Base-by-base conservation (phyloP, 2,888 invertebrate genomes). In the Cyrtodaria siliqua region DNA sequence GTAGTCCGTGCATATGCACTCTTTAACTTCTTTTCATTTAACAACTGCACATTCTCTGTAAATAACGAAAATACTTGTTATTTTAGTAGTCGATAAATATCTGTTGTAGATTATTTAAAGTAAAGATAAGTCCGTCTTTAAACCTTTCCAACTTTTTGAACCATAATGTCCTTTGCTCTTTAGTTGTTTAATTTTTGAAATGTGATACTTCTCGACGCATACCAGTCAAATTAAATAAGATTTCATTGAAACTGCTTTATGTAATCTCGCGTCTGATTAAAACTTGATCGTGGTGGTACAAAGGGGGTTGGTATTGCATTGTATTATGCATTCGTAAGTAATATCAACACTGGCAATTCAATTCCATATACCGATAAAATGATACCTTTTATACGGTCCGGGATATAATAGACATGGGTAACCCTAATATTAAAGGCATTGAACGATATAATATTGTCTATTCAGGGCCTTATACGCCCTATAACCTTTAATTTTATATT, bases 381-480 rank as follows among this genome's bases (percentile, higher is more conserved):
- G 70, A 75, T 70, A 75, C 44, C 56, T 56, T 67, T 66, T 66
- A 55, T 40, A 40, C 52, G 38, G 55, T 53, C 23, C 38, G 18
- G 20, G 23, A 60, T 38, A 75, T 75, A 64, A 75, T 64, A 56
- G 47, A 38, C 50, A 18, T 23, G 33, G 47, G 57, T 62, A 62
- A 67, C 76, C 67, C 67, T 76, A 23, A 50, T 67, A 70, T 71
- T 76, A 70, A 18, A 18, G 55, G 38, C 61, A 62, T 61, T 70
- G 70, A 61, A 29, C 26, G 66, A 26, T 50, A 61, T 76, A 70
- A 76, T 70, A 26, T 20, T 16, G 55, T 47, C 61, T 44, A 44
- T 69, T 69, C 60, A 69, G 23, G 9, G 20, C 29, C 26, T 38
- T 49, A 56, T 40, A 49, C 33, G 62, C 61, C 69, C 49, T 8